These are phyloP conservation scores for Corythornis madagascariensis DNA, from an alignment of 2,113 vertebrate species.

Conservation along the genomic window DNA sequence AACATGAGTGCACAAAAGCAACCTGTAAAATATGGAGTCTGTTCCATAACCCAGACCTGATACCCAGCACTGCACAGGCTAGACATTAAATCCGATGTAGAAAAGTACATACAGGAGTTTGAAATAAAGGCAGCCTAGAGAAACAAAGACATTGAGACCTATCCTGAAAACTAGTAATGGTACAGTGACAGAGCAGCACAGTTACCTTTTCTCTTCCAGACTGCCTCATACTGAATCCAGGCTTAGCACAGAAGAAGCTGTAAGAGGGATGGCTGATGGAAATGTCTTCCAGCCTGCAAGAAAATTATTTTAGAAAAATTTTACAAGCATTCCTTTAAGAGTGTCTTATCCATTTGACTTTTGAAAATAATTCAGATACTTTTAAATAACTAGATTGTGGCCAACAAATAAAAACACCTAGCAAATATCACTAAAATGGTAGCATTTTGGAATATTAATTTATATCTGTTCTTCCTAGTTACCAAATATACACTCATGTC, in stretches of 20 bases:
- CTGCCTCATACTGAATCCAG: background rate
- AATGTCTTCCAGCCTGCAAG: background rate
- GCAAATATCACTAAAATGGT: background rate
- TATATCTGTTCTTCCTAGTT: background rate
- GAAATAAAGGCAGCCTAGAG: background rate
- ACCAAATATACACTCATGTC: background rate
- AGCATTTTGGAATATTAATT: background rate
- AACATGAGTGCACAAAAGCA: background rate
- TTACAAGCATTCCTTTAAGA: background rate
- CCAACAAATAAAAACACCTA: background rate
- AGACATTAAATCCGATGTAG: background rate
- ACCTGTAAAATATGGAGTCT: background rate
- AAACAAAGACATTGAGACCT: background rate
- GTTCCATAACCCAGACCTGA: background rate
- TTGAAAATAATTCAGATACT: background rate
- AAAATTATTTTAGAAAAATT: background rate
- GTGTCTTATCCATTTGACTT: background rate
- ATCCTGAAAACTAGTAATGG: background rate
- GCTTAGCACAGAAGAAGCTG: background rate
- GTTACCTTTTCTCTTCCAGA: background rate
- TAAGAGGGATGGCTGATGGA: background rate
- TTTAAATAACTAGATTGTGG: background rate
- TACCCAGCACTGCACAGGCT: background rate
- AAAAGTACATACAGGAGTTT: background rate
- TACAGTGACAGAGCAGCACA: background rate